phyloP scores from a whole-genome alignment of 2,797 vertebrate species.

The Capromys pilorides region DNA sequence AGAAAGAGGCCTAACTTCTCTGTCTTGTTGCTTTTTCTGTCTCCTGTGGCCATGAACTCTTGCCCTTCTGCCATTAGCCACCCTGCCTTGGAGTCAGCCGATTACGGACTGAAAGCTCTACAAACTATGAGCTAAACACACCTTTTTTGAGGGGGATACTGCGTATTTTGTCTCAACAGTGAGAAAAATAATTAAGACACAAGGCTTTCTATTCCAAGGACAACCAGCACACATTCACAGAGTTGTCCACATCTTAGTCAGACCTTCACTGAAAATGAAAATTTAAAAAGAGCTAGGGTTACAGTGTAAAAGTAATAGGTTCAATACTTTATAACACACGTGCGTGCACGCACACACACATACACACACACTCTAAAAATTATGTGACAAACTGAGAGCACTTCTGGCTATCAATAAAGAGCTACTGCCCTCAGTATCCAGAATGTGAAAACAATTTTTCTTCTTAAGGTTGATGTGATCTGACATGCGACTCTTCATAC shows the following conservation, averaged over 20 bases:
- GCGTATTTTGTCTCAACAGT: neutral
- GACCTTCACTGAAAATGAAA: neutral
- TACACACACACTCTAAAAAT: neutral
- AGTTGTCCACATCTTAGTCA: neutral
- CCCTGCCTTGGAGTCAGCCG: neutral
- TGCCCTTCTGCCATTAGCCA: neutral
- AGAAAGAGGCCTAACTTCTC: neutral
- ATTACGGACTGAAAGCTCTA: neutral
- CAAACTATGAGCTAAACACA: neutral
- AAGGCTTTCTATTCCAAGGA: neutral
- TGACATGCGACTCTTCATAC: neutral
- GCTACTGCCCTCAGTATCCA: neutral
- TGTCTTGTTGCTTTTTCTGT: neutral
- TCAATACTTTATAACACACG: neutral
- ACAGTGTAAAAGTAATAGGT: neutral
- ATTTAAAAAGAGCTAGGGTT: neutral
- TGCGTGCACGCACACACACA: neutral
- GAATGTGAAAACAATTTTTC: neutral
- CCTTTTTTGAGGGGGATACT: too few relatives aligned
- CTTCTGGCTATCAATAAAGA: neutral
- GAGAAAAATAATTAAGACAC: neutral
- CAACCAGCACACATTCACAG: neutral
- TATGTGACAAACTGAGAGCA: neutral
- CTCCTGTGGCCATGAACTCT: neutral
- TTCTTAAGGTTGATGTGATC: neutral